A percentile compares a stretch with the other conserved stretches of the same genome.
These are phyloP conservation scores for Spea hammondii DNA, from an alignment of 2,797 vertebrate genomes.

Conservation along the genomic window DNA sequence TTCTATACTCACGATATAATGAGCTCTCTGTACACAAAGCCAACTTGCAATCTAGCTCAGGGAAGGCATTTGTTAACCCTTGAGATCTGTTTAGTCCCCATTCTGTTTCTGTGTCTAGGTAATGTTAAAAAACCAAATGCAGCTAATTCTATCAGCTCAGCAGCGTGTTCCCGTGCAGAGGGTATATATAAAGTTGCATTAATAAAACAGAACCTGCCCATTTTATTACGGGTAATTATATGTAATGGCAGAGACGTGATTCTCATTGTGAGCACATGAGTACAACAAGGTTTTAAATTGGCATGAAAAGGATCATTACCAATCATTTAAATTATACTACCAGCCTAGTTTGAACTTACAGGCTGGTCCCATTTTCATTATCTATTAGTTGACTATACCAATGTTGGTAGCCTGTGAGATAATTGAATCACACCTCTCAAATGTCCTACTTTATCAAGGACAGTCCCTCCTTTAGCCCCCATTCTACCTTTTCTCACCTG, in stretches of 20 bases:
- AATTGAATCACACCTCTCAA: too few relatives aligned
- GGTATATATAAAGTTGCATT: slow-evolving; percentile 35
- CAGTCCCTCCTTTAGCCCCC: too few relatives aligned
- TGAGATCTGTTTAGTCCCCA: neutral
- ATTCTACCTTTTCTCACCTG: too few relatives aligned
- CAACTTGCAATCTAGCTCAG: slow-evolving; percentile 11
- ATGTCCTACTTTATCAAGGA: too few relatives aligned
- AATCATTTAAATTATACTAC: too few relatives aligned
- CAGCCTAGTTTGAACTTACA: too few relatives aligned
- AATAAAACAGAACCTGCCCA: slow-evolving; percentile 45
- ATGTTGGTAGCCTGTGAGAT: too few relatives aligned
- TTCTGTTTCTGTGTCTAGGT: slow-evolving; percentile 7
- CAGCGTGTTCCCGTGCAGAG: slow-evolving; percentile 18
- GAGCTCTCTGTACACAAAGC: slow-evolving; percentile 34
- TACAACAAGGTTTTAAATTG: slow-evolving; percentile 8
- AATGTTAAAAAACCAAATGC: neutral
- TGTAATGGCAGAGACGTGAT: slow-evolving; percentile 44
- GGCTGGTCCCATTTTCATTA: too few relatives aligned
- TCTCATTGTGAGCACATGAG: slow-evolving; percentile 11
- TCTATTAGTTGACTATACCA: too few relatives aligned
- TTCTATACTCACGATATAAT: slow-evolving; percentile 26
- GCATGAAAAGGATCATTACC: neutral
- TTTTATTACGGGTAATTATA: slow-evolving; percentile 45
- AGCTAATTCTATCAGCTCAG: slow-evolving; percentile 3
- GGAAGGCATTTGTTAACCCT: slow-evolving; percentile 38